Evolutionary conservation across 2,113 vertebrate genomes (phyloP).

Genomic region (Rhinogobius similis): DNA sequence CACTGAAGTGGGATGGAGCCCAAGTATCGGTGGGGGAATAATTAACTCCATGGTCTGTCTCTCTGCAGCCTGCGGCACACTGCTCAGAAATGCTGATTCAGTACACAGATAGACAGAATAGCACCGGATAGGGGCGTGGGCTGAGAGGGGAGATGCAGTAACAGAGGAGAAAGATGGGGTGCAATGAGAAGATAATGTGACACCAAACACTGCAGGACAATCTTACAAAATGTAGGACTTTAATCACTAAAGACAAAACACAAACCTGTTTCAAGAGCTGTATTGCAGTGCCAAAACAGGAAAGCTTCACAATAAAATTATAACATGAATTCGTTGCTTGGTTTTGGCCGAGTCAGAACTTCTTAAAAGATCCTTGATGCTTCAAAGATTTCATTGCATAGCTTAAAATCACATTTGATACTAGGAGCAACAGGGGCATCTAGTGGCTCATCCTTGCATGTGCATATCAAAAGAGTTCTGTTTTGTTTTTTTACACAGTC

Average conservation of each 20-base stretch:
- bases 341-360: slow-evolving; percentile 37
- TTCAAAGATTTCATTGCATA: slow-evolving; percentile 5
- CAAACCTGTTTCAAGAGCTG: neutral
- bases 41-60: slow-evolving; percentile 67
- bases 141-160: slow-evolving; percentile 41
- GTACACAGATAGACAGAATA: slow-evolving; percentile 59
- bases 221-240: neutral
- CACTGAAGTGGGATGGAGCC: slow-evolving; percentile 33
- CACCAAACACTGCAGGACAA: slow-evolving; percentile 8
- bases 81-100: slow-evolving; percentile 74
- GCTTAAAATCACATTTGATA: neutral
- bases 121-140: slow-evolving; percentile 29
- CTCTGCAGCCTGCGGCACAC: slow-evolving; percentile 72
- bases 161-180: slow-evolving; percentile 5
- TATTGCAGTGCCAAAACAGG: neutral
- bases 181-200: slow-evolving; percentile 21
- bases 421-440: slow-evolving; percentile 46
- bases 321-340: neutral
- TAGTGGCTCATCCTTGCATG: neutral
- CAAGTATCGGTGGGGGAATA: slow-evolving; percentile 60
- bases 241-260: neutral
- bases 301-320: neutral
- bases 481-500: neutral
- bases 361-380: slow-evolving; percentile 20
- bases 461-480: neutral